These are phyloP conservation scores for Lepidochrysops patricia DNA, from an alignment of 2,888 invertebrate species.

Conservation along the genomic window DNA sequence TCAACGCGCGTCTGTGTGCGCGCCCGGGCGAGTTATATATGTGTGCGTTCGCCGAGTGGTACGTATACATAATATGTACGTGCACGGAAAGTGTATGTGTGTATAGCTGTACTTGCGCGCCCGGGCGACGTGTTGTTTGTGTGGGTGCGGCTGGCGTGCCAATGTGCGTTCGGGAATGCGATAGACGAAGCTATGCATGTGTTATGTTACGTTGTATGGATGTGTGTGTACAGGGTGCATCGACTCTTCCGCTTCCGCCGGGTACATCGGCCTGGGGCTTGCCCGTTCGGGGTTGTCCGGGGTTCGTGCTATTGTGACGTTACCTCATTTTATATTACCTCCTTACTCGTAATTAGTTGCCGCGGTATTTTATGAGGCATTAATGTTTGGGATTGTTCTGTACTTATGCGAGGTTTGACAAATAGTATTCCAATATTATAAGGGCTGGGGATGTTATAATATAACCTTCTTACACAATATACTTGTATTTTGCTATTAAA, in stretches of 20 bases:
- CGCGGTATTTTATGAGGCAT: background rate
- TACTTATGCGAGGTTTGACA: too few relatives aligned
- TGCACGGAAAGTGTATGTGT: too few relatives aligned
- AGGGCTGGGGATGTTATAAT: too few relatives aligned
- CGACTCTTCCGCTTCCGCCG: constrained; percentile 65
- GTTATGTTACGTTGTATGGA: too few relatives aligned
- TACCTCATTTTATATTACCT: constrained; percentile 36
- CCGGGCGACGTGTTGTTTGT: too few relatives aligned
- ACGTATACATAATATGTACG: too few relatives aligned
- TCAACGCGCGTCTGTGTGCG: constrained; percentile 17
- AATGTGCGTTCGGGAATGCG: background rate
- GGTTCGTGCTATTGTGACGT: constrained; percentile 63
- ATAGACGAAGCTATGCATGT: too few relatives aligned
- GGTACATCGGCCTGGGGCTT: constrained; percentile 63
- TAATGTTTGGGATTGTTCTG: too few relatives aligned
- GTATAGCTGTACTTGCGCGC: too few relatives aligned
- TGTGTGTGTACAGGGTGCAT: constrained; percentile 51
- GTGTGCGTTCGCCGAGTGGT: background rate
- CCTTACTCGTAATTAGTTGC: constrained; percentile 10
- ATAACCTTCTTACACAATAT: too few relatives aligned
- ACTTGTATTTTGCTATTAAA: too few relatives aligned
- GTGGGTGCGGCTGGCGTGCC: background rate
- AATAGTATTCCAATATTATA: too few relatives aligned
- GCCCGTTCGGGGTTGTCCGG: constrained; percentile 46
- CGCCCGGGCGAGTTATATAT: background rate